Evolutionary conservation across 2,797 vertebrate species (phyloP).

Genomic region (Rhinoraja longicauda): DNA sequence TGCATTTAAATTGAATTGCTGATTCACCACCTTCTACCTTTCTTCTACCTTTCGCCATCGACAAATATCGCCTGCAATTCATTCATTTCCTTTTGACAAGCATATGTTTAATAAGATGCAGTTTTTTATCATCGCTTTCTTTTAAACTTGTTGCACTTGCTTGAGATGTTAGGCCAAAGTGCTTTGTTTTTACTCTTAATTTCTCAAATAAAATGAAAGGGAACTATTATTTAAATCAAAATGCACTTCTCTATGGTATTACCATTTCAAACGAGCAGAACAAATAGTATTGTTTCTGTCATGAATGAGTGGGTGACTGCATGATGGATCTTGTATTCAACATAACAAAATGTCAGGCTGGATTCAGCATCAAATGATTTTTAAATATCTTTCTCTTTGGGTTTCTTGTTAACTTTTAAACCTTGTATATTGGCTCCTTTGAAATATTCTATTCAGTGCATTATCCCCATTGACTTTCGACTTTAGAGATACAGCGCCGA

Average conservation of each 20-base stretch:
- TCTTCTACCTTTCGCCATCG: not conserved
- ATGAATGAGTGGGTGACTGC: conserved; percentile 46
- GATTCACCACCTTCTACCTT: not conserved
- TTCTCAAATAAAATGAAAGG: not conserved
- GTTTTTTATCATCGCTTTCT: not conserved
- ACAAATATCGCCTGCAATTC: not conserved
- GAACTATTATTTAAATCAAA: conserved; percentile 54
- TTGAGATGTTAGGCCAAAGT: not conserved
- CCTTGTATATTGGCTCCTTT: not conserved
- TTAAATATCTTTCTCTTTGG: not conserved
- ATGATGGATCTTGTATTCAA: conserved; percentile 42
- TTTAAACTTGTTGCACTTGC: not conserved
- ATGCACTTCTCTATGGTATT: conserved; percentile 51
- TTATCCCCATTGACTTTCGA: too few species aligned
- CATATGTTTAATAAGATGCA: not conserved
- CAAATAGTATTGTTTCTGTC: conserved; percentile 41
- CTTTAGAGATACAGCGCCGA: too few species aligned
- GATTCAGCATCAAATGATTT: not conserved
- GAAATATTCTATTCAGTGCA: not conserved
- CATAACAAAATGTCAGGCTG: not conserved
- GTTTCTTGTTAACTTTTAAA: not conserved
- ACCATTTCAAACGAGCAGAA: conserved; percentile 49
- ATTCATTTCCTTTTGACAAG: not conserved
- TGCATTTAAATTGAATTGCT: not conserved
- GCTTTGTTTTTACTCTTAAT: not conserved